Conservation (phyloP, 2,888 invertebrate genomes). For the Agrochola macilenta region DNA sequence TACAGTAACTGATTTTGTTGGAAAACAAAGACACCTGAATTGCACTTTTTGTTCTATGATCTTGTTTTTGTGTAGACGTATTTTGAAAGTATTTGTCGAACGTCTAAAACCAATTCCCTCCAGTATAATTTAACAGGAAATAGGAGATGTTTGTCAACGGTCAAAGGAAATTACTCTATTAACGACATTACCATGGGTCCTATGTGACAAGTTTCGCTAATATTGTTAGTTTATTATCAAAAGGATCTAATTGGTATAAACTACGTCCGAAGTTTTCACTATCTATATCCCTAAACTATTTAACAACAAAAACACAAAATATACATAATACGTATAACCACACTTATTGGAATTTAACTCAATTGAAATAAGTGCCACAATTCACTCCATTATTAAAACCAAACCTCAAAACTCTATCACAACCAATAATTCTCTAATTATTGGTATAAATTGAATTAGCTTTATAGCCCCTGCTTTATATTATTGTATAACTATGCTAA, state of each 20-base stretch:
- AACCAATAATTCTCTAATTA: too few relatives aligned
- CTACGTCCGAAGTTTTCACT: neutral
- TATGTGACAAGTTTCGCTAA: conserved; percentile 7
- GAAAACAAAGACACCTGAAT: conserved; percentile 21
- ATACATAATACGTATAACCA: too few relatives aligned
- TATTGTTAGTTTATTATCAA: neutral
- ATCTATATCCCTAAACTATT: neutral
- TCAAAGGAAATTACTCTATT: conserved; percentile 28
- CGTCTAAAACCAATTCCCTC: conserved; percentile 15
- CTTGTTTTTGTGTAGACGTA: neutral
- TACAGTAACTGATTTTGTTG: conserved; percentile 6
- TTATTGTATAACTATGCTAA: neutral
- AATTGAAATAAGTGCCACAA: neutral
- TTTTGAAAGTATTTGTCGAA: conserved; percentile 1
- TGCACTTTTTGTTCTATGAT: conserved; percentile 19
- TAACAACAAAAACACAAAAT: neutral
- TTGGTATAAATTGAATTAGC: too few relatives aligned
- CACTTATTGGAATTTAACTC: neutral
- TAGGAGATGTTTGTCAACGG: conserved; percentile 16
- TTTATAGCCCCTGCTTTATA: too few relatives aligned
- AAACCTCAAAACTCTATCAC: neutral
- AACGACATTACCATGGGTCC: conserved; percentile 19
- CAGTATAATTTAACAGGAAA: conserved; percentile 41
- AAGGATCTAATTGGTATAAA: neutral
- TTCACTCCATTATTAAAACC: neutral